Conservation (phyloP, 2,888 invertebrate species). For the Cryptocephalus moraei region DNA sequence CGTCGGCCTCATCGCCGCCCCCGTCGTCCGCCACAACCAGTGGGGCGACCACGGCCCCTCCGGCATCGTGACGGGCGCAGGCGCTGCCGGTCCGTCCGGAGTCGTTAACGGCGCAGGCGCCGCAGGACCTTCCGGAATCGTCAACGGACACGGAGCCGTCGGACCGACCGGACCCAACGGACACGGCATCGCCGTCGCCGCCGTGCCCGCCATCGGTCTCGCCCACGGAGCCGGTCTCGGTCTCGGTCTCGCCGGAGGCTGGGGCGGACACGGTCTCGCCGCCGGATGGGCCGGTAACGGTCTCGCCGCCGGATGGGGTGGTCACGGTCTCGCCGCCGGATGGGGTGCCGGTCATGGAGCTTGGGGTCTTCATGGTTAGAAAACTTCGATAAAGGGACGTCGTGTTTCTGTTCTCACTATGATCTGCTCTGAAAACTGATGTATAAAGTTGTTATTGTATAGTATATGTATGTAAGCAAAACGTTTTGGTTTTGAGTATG, state of each 20-base stretch:
- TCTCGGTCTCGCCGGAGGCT: neutral
- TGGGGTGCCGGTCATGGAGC: constrained; percentile 1
- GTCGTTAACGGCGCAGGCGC: constrained; percentile 10
- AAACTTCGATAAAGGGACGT: too few relatives aligned
- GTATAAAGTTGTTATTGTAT: too few relatives aligned
- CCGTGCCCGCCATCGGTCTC: constrained; percentile 2
- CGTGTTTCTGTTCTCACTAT: too few relatives aligned
- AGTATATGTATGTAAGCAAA: too few relatives aligned
- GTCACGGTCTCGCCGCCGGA: neutral
- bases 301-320: too few relatives aligned
- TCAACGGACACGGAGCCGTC: constrained; percentile 14
- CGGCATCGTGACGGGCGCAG: constrained; percentile 8
- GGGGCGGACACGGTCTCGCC: neutral
- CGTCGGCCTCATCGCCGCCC: constrained; percentile 3
- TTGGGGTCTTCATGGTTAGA: constrained; percentile 3
- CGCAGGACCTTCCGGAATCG: constrained; percentile 12
- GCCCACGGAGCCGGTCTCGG: neutral
- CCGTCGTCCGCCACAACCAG: constrained; percentile 5
- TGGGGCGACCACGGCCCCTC: constrained; percentile 7
- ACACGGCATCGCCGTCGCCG: constrained; percentile 1
- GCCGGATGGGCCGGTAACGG: neutral
- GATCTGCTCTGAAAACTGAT: too few relatives aligned
- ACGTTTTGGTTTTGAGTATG: too few relatives aligned
- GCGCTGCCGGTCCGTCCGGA: constrained; percentile 12
- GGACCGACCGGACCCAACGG: constrained; percentile 15